Evolutionary conservation across 2,888 invertebrate genomes (phyloP).

Genomic region (Notodonta dromedarius): DNA sequence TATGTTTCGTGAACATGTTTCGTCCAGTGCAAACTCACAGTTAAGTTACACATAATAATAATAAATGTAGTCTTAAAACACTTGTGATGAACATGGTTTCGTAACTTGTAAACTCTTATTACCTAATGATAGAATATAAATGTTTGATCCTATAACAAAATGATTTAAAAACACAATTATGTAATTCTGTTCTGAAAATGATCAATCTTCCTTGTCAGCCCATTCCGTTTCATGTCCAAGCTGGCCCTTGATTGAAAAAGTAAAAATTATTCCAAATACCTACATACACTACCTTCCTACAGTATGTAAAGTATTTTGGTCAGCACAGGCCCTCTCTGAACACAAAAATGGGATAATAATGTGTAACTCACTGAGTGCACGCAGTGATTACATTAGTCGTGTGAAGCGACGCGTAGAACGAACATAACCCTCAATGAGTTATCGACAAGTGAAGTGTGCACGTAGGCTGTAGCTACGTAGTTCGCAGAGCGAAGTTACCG

Average conservation of each 20-base stretch:
- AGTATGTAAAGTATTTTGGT: constrained; percentile 26
- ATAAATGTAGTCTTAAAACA: no score
- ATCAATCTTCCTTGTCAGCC: background rate
- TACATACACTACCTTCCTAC: constrained; percentile 25
- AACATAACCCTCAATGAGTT: constrained; percentile 78
- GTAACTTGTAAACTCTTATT: no score
- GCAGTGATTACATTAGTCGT: constrained; percentile 82
- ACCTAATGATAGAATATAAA: no score
- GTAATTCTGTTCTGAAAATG: background rate
- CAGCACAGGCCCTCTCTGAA: constrained; percentile 58
- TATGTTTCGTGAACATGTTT: no score
- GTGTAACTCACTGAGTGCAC: constrained; percentile 83
- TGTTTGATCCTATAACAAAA: no score
- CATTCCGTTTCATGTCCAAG: background rate
- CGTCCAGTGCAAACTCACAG: no score
- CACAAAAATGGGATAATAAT: constrained; percentile 78
- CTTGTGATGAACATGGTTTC: no score
- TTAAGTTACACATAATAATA: no score
- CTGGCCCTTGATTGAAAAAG: background rate
- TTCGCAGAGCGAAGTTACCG: constrained; percentile 79
- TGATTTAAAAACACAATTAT: no score
- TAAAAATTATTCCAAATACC: background rate
- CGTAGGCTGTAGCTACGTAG: constrained; percentile 80
- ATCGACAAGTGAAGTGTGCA: constrained; percentile 76
- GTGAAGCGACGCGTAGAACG: constrained; percentile 74